These are phyloP conservation scores for Micromussa lordhowensis DNA, from an alignment of 92 coral and sea anemone species.

Conservation along the genomic window DNA sequence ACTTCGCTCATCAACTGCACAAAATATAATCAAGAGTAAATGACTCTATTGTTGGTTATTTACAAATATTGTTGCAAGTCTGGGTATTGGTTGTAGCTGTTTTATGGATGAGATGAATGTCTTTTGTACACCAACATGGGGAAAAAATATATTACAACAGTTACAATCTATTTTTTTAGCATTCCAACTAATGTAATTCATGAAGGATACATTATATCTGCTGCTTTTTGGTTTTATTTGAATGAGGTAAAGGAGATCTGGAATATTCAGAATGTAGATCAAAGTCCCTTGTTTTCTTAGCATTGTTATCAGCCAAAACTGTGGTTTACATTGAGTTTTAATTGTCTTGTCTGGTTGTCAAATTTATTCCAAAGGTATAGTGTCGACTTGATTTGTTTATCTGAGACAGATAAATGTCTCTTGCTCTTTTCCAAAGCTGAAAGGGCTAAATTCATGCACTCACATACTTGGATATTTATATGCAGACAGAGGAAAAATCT, in stretches of 20 bases:
- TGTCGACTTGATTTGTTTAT: neutral
- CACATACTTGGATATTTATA: neutral
- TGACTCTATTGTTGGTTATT: slow-evolving; percentile 41
- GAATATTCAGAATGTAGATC: neutral
- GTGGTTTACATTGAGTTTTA: neutral
- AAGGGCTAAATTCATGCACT: neutral
- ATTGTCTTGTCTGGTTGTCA: neutral
- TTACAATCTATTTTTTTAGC: neutral
- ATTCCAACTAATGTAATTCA: too few species aligned
- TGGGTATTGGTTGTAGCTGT: slow-evolving; percentile 13
- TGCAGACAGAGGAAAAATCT: neutral
- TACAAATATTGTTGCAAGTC: neutral
- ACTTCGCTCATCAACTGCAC: slow-evolving; percentile 67
- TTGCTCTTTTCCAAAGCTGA: neutral
- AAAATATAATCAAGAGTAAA: slow-evolving; percentile 47
- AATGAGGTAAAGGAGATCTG: neutral
- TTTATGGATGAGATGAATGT: neutral
- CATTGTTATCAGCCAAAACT: neutral
- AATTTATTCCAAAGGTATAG: neutral
- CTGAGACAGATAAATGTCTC: neutral
- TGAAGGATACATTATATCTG: neutral
- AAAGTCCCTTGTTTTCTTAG: neutral
- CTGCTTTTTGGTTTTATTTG: neutral
- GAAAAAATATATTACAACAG: neutral
- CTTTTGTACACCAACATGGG: slow-evolving; percentile 6